phyloP scores from a whole-genome alignment of 2,888 invertebrate genomes.

The Hemaris fuciformis region DNA sequence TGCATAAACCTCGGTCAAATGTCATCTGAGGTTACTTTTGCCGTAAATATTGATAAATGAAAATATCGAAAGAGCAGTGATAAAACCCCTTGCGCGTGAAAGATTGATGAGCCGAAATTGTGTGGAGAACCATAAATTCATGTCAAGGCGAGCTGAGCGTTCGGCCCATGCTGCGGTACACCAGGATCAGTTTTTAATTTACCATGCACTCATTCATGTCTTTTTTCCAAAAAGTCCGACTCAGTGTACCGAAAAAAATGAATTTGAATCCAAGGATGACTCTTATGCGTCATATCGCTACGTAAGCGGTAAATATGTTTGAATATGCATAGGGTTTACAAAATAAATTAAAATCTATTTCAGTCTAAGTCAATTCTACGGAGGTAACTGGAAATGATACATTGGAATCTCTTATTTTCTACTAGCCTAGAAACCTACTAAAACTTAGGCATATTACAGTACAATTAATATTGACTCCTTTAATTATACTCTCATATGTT shows the following conservation, averaged over 20 bases:
- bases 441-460: too few species aligned
- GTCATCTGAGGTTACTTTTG: neutral
- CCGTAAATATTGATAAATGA: neutral
- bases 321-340: too few species aligned
- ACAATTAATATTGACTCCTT: too few species aligned
- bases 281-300: too few species aligned
- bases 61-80: neutral
- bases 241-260: neutral
- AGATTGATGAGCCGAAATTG: slow-evolving; percentile 7
- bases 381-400: too few species aligned
- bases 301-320: too few species aligned
- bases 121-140: slow-evolving; percentile 3
- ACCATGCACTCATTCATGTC: neutral
- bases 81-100: neutral
- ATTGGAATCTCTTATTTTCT: too few species aligned
- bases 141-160: neutral
- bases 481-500: too few species aligned
- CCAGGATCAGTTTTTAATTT: neutral
- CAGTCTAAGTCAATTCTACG: too few species aligned
- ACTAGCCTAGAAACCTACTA: too few species aligned
- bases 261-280: neutral
- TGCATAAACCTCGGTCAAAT: neutral
- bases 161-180: neutral
- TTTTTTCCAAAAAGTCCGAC: neutral
- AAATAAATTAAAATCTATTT: too few species aligned